Conservation (phyloP, 2,888 invertebrate species). For the Sphaerophoria taeniata region DNA sequence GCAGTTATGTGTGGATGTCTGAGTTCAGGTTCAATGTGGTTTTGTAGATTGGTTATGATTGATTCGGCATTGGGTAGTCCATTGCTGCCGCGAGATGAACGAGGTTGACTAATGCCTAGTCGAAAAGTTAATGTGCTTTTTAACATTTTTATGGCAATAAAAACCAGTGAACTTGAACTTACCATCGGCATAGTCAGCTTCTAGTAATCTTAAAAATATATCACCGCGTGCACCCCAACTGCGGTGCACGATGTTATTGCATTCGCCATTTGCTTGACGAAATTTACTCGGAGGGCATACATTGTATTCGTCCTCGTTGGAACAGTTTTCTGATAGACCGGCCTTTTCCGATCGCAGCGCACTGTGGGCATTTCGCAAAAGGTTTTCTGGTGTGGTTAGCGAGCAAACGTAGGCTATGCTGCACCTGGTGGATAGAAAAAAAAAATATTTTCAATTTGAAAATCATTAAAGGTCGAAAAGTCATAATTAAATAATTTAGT, state of each 20-base stretch:
- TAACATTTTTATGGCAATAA: background rate
- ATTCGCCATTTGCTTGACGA: constrained; percentile 91
- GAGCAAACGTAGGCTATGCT: constrained; percentile 76
- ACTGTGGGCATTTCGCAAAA: constrained; percentile 78
- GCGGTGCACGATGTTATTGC: constrained; percentile 94
- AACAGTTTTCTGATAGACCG: constrained; percentile 77
- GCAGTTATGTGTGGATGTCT: constrained; percentile 91
- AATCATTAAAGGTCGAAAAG: background rate
- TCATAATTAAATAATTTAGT: too few species aligned
- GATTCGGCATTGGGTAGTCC: constrained; percentile 86
- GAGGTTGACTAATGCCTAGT: constrained; percentile 79
- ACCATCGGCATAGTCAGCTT: constrained; percentile 88
- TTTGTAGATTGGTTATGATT: constrained; percentile 85
- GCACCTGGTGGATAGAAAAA: constrained; percentile 76
- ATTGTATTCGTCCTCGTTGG: constrained; percentile 77
- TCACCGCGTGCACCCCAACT: constrained; percentile 93
- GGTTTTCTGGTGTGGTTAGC: constrained; percentile 80
- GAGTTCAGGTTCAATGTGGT: constrained; percentile 83
- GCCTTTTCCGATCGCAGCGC: constrained; percentile 79
- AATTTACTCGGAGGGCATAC: constrained; percentile 92
- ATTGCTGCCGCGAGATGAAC: constrained; percentile 84
- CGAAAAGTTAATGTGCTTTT: too few species aligned
- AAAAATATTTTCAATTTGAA: too few species aligned
- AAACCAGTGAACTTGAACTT: constrained; percentile 3
- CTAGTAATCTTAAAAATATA: constrained; percentile 88